Conservation (phyloP, 1,140 invertebrate species). For the Drosophila repleta region DNA sequence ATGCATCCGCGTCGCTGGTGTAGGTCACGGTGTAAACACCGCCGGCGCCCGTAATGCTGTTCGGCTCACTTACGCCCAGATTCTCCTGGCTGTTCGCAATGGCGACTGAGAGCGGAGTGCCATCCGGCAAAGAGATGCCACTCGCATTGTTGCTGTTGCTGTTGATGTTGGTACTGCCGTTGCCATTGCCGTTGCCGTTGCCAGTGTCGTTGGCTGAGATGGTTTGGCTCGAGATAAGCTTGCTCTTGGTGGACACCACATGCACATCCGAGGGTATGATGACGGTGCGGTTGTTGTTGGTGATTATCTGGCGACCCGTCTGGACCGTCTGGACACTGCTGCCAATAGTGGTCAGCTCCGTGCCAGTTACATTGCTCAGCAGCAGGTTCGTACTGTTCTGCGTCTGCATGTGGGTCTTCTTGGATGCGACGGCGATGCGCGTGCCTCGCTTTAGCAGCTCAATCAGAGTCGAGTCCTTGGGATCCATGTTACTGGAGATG, state of each 20-base stretch:
- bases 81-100: conserved; percentile 63
- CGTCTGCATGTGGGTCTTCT: conserved; percentile 57
- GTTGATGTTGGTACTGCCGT: too few species aligned
- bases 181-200: conserved; percentile 16
- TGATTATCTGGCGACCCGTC: conserved; percentile 74
- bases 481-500: conserved; percentile 63
- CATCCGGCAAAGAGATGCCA: conserved; percentile 65
- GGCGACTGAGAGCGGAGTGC: conserved; percentile 73
- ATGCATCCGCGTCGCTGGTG: conserved; percentile 70
- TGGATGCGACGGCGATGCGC: conserved; percentile 87
- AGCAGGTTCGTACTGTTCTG: conserved; percentile 46
- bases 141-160: conserved; percentile 21
- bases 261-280: conserved; percentile 81
- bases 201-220: conserved; percentile 7
- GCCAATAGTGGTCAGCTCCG: conserved; percentile 54
- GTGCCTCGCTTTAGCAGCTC: conserved; percentile 88
- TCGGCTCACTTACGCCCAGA: background rate
- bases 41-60: conserved; percentile 42
- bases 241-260: conserved; percentile 72
- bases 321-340: conserved; percentile 41
- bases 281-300: conserved; percentile 77
- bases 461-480: conserved; percentile 86
- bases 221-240: conserved; percentile 34
- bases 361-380: conserved; percentile 31
- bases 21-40: conserved; percentile 82